Percentiles rank a stretch among this genome's conserved stretches.
Conservation (phyloP, 2,888 invertebrate genomes). For the Spisula subtruncata region DNA sequence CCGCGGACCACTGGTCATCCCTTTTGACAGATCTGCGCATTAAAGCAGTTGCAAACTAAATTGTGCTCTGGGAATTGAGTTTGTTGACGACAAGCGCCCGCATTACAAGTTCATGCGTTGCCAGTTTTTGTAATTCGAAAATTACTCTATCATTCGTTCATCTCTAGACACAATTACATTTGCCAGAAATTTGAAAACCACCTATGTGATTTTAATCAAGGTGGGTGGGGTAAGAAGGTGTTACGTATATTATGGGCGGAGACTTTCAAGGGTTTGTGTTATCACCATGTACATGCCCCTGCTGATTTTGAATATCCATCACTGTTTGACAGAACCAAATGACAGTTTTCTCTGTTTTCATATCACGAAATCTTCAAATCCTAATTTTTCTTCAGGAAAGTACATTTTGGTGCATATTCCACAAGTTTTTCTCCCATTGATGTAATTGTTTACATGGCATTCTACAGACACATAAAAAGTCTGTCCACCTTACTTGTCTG, state of each 20-base stretch:
- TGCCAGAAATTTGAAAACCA: neutral
- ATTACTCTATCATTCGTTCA: neutral
- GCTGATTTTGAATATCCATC: slow-evolving; percentile 42
- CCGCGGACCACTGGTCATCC: too few relatives aligned
- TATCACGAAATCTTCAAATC: slow-evolving; percentile 26
- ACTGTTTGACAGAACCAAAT: slow-evolving; percentile 6
- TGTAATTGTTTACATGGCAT: too few relatives aligned
- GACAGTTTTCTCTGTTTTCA: slow-evolving; percentile 27
- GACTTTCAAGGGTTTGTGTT: neutral
- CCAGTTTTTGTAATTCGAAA: neutral
- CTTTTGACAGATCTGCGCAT: too few relatives aligned
- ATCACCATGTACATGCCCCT: slow-evolving; percentile 30
- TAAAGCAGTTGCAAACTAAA: too few relatives aligned
- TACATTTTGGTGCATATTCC: neutral
- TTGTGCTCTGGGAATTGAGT: too few relatives aligned
- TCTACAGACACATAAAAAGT: neutral
- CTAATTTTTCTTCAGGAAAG: neutral
- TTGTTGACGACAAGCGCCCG: too few relatives aligned
- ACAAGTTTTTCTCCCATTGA: neutral
- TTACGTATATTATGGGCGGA: slow-evolving; percentile 13
- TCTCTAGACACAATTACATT: neutral
- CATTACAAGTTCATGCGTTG: neutral
- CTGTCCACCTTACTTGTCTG: slow-evolving; percentile 9
- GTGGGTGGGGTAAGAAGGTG: slow-evolving; percentile 37
- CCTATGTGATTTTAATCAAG: slow-evolving; percentile 17